A percentile compares a stretch with the other conserved stretches of the same genome.
These are phyloP conservation scores for Drosophila rufa DNA, from an alignment of 1,140 invertebrate species.

Conservation along the genomic window DNA sequence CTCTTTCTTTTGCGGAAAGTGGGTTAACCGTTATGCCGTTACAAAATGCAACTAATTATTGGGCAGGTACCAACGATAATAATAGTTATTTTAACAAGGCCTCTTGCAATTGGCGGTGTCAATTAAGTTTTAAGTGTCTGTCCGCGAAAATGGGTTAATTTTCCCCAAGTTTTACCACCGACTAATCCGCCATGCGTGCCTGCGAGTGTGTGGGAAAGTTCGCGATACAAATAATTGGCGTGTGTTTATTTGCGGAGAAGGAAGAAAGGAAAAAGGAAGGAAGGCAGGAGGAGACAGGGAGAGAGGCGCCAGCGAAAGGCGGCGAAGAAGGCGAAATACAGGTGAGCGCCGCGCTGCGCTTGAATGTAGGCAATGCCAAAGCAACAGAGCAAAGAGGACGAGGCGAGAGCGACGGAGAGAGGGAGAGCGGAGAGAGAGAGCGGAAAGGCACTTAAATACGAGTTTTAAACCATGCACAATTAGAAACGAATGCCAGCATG, in stretches of 20 bases:
- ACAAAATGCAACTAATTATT: neutral
- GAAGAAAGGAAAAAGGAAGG: conserved; percentile 3
- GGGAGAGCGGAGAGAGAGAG: neutral
- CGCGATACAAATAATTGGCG: conserved; percentile 63
- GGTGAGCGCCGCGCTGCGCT: conserved; percentile 23
- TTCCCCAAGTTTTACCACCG: conserved; percentile 3
- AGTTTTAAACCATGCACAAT: conserved; percentile 47
- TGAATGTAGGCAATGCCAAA: conserved; percentile 43
- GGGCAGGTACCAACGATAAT: neutral
- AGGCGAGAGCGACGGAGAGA: neutral
- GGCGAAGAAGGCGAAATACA: conserved; percentile 1
- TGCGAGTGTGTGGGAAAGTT: conserved; percentile 23
- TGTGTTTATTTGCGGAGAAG: conserved; percentile 62
- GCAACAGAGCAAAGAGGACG: conserved; percentile 4
- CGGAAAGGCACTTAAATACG: conserved; percentile 27
- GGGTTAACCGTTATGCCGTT: too few relatives aligned
- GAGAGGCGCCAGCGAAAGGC: conserved; percentile 1
- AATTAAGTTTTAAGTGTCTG: conserved; percentile 8
- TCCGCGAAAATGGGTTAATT: conserved; percentile 13
- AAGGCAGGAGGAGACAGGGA: conserved; percentile 3
- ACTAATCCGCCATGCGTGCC: conserved; percentile 1
- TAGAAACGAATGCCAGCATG: conserved; percentile 32
- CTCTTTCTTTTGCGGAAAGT: neutral
- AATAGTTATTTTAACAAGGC: neutral
- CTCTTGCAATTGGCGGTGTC: neutral